phyloP scores from a whole-genome alignment of 2,888 invertebrate genomes.

The Meloe dianella region DNA sequence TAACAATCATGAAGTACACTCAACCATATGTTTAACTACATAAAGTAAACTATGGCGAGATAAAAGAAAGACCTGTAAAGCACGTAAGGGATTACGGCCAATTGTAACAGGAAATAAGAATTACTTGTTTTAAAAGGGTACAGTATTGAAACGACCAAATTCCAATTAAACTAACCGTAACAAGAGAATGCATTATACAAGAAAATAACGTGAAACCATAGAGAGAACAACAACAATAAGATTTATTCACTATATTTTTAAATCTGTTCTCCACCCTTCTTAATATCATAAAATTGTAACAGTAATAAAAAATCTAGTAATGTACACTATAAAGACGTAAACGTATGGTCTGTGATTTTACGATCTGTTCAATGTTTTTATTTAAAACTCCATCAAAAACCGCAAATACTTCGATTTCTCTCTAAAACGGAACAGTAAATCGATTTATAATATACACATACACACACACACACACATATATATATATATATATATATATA shows the following conservation, averaged over 20 bases:
- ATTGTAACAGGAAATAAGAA: constrained; percentile 34
- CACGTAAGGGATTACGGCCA: constrained; percentile 38
- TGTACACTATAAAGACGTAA: not conserved
- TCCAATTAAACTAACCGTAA: constrained; percentile 14
- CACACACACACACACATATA: too few relatives aligned
- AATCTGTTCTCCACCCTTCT: not conserved
- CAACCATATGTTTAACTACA: constrained; percentile 1
- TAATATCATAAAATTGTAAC: not conserved
- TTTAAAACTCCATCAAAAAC: not conserved
- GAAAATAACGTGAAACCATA: not conserved
- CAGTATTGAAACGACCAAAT: constrained; percentile 1
- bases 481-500: too few relatives aligned
- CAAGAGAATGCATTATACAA: not conserved
- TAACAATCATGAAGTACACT: constrained; percentile 12
- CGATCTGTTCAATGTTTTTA: not conserved
- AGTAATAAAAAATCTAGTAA: not conserved
- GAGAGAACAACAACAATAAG: not conserved
- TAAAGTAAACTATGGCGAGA: not conserved
- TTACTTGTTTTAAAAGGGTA: constrained; percentile 17
- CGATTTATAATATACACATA: too few relatives aligned
- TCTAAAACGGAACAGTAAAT: not conserved
- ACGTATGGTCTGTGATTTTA: constrained; percentile 4
- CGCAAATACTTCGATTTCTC: not conserved
- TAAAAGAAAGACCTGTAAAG: constrained; percentile 28
- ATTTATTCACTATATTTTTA: not conserved